These are phyloP conservation scores for Patiria pectinifera DNA, from an alignment of 53 echinoderm and acorn worm species.

Conservation along the genomic window DNA sequence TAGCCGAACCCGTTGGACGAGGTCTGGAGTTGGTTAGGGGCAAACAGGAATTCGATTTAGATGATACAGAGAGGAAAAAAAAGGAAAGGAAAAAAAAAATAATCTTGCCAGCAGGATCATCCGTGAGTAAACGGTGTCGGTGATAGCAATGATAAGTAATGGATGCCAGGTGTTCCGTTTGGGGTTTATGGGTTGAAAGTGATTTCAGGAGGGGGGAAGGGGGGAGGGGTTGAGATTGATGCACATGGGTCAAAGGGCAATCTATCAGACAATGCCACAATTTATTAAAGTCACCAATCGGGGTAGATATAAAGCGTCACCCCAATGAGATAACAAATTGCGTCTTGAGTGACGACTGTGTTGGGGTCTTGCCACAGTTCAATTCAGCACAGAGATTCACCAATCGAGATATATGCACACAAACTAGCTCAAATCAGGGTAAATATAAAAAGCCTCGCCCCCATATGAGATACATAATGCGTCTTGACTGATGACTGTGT, in stretches of 20 bases:
- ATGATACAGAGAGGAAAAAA: background rate
- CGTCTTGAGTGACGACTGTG: too few species aligned
- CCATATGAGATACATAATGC: background rate
- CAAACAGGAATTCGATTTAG: slow-evolving; percentile 60
- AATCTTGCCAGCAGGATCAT: background rate
- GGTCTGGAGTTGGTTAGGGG: slow-evolving; percentile 60
- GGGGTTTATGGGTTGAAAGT: background rate
- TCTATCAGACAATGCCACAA: background rate
- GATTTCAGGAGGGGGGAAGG: background rate
- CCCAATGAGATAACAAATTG: too few species aligned
- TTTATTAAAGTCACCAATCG: too few species aligned
- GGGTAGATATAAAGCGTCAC: too few species aligned
- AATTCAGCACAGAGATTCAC: background rate
- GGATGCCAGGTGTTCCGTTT: slow-evolving; percentile 25
- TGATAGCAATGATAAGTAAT: slow-evolving; percentile 51
- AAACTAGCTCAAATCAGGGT: background rate
- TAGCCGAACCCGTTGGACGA: slow-evolving; percentile 71
- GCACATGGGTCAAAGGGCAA: background rate
- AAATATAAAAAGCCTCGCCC: background rate
- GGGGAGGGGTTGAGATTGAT: background rate
- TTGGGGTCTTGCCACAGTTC: background rate
- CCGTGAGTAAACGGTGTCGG: slow-evolving; percentile 55
- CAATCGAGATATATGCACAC: background rate
- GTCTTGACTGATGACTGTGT: background rate
- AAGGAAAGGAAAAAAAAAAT: background rate